Conservation (phyloP, 2,113 vertebrate genomes). For the Fregata magnificens region DNA sequence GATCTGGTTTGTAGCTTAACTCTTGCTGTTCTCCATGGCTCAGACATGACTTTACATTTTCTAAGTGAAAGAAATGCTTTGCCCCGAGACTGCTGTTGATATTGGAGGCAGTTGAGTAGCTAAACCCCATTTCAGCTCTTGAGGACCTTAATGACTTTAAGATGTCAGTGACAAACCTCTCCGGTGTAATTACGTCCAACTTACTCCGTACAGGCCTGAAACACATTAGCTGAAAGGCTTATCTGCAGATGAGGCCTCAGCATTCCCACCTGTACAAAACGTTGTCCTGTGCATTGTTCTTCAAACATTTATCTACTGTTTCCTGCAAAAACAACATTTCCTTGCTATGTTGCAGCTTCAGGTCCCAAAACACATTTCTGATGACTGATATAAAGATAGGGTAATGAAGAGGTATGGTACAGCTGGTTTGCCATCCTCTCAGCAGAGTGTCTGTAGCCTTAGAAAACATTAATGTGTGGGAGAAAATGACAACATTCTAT, state of each 20-base stretch:
- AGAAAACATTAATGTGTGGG: not conserved
- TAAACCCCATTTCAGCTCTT: not conserved
- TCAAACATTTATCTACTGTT: not conserved
- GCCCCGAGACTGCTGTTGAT: not conserved
- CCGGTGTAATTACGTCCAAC: not conserved
- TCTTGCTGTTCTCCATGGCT: not conserved
- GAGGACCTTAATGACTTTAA: not conserved
- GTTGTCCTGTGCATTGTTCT: not conserved
- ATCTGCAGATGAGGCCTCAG: not conserved
- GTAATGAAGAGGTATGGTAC: not conserved
- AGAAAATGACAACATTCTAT: slow-evolving; percentile 20
- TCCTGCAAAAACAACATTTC: not conserved
- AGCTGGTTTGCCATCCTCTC: not conserved
- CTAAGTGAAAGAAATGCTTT: not conserved
- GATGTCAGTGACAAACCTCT: not conserved
- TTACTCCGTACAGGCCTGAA: not conserved
- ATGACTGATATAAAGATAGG: not conserved
- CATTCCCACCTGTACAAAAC: not conserved
- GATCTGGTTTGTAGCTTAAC: not conserved
- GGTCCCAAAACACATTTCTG: not conserved
- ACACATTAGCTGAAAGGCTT: not conserved
- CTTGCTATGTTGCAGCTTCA: not conserved
- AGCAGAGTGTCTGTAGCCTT: not conserved
- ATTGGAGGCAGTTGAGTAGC: not conserved
- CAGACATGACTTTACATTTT: not conserved